Base-by-base conservation (phyloP, 2,888 invertebrate species). In the Caradrina clavipalpis region DNA sequence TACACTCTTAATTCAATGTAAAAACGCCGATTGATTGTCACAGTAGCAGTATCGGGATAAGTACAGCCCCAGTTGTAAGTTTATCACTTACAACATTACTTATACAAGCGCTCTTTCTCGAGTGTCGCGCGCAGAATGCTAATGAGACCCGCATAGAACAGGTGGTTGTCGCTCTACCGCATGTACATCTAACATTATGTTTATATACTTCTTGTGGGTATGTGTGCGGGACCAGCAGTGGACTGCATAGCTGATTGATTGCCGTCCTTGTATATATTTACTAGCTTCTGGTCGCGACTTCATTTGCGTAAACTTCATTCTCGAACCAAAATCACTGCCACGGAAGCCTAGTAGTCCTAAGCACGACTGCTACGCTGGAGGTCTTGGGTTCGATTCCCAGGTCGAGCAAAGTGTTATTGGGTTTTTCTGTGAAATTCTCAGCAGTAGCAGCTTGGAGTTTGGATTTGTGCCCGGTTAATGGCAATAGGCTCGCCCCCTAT, bases 21-120 rank as follows among this genome's bases (percentile, higher is more conserved):
- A 39, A 39, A 39, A 39, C 11, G 11, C 1, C 45, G 45, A 45
- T 45, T 60, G 67, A 49, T 55, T 54, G 15, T 39, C 19, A 31
- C 53, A 47, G 31, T 45, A 39, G 22, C 4, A 31, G 10, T 21
- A 55, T n/a, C 10, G n/a, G 2, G 1, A 35, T 45, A 21, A 53
- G 19, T 42, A 6, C n/a, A n/a, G 15, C 11, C 49, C 19, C 57
- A 61, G 22, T 58, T 69, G 2, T 45, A 70, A 58, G 39, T 69
- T 69, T 69, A 69, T 76, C 57, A 61, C 69, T 69, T 57, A 56
- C 51, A 57, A 69, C 60, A 61, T 69, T 50, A 76, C 53, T 54
- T 39, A 73, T 21, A 49, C 35, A 58, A 69, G 55, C 26, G 8
- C 21, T 75, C 58, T 75, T 60, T 53, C 49, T 47, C 62, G 49